These are phyloP conservation scores for Phymanthus crucifer DNA, from an alignment of 92 coral and sea anemone genomes.

Conservation along the genomic window DNA sequence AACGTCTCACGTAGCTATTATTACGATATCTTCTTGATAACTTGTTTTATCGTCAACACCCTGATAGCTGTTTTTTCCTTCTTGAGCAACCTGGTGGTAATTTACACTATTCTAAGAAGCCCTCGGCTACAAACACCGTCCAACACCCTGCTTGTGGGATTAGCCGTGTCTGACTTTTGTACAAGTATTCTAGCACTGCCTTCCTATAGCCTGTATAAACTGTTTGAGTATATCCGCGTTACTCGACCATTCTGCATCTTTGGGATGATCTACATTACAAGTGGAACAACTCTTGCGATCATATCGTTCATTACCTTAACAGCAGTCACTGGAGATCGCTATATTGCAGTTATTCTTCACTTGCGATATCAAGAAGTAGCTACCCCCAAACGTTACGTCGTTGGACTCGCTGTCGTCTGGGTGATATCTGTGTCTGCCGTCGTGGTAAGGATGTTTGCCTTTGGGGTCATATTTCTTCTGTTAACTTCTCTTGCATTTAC, in stretches of 20 bases:
- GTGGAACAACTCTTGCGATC: constrained; percentile 1
- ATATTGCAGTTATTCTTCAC: constrained; percentile 31
- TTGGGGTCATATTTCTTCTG: not conserved
- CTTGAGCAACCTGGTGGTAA: constrained; percentile 32
- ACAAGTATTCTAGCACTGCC: constrained; percentile 31
- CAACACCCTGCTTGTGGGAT: constrained; percentile 29
- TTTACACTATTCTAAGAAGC: constrained; percentile 19
- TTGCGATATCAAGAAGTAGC: constrained; percentile 36
- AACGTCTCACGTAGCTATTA: not conserved
- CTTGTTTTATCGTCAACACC: constrained; percentile 6
- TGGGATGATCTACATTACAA: not conserved
- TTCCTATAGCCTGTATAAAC: constrained; percentile 7
- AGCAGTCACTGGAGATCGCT: constrained; percentile 30
- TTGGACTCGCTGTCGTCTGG: constrained; percentile 6
- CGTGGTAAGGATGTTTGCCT: not conserved
- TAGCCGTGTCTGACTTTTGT: constrained; percentile 41
- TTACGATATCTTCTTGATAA: not conserved
- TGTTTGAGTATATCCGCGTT: not conserved
- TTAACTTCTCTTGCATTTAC: not conserved
- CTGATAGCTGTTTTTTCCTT: constrained; percentile 1
- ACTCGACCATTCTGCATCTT: not conserved
- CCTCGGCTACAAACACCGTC: constrained; percentile 8
- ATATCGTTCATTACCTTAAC: constrained; percentile 19
- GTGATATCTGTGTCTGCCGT: not conserved
- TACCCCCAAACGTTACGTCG: constrained; percentile 6